Percentiles rank a stretch among this genome's conserved stretches.
Conservation (phyloP, 2,888 invertebrate species). For the Capitulum mitella region DNA sequence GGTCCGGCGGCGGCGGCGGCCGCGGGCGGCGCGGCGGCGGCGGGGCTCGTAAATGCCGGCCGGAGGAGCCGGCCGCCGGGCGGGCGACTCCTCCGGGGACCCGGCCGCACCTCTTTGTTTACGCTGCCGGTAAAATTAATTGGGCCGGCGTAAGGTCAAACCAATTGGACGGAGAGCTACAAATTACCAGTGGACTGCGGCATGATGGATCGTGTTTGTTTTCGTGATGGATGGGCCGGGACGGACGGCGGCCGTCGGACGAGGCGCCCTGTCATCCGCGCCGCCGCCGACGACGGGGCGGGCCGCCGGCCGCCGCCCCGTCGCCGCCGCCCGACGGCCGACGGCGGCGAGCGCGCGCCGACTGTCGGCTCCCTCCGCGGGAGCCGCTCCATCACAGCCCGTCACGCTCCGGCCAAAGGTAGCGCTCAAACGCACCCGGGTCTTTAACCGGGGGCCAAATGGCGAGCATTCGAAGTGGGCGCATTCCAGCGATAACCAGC, state of each 20-base stretch:
- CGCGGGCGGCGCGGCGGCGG: no score
- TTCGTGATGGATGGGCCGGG: neutral
- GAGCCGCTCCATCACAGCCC: neutral
- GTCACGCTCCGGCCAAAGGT: no score
- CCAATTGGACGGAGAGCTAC: slow-evolving; percentile 19
- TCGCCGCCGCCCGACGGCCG: no score
- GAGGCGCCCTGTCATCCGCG: neutral
- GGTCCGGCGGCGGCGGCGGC: neutral
- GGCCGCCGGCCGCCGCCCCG: neutral
- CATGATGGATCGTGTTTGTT: slow-evolving; percentile 17
- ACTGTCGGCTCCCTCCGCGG: neutral
- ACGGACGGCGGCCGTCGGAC: neutral
- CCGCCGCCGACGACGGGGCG: no score
- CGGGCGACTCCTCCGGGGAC: neutral
- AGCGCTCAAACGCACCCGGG: no score
- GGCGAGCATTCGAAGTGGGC: neutral
- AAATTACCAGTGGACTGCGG: neutral
- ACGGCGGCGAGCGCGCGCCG: neutral
- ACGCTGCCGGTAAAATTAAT: neutral
- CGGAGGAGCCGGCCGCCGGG: neutral
- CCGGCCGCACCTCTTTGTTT: slow-evolving; percentile 9
- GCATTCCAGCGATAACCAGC: neutral
- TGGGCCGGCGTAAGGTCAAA: neutral
- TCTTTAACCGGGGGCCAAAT: no score
- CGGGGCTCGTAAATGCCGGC: neutral